Conservation (phyloP, 2,797 vertebrate genomes). For the Halcyon badia region DNA sequence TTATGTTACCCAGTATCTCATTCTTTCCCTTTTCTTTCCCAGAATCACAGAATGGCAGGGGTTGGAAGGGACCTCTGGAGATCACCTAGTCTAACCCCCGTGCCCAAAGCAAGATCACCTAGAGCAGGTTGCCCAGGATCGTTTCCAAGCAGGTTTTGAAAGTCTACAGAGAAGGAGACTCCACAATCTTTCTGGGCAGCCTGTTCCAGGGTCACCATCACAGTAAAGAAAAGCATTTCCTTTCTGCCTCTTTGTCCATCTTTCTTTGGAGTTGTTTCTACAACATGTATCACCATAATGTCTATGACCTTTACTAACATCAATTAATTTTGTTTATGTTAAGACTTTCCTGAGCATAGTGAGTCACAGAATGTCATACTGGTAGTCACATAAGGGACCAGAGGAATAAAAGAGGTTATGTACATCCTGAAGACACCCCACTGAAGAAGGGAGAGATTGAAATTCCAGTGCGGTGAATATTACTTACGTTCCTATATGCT, state of each 20-base stretch:
- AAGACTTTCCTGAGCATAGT: neutral
- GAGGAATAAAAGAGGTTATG: neutral
- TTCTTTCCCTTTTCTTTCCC: neutral
- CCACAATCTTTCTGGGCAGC: too few species aligned
- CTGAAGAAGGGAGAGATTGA: neutral
- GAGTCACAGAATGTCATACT: neutral
- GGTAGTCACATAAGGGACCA: neutral
- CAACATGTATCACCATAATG: neutral
- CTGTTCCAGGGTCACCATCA: too few species aligned
- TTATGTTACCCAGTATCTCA: neutral
- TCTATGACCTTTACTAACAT: neutral
- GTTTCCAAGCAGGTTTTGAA: too few species aligned
- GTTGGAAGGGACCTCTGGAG: too few species aligned
- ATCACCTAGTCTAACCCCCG: too few species aligned
- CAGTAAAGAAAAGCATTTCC: neutral
- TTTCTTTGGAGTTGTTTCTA: neutral
- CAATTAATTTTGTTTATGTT: neutral
- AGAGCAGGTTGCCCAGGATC: too few species aligned
- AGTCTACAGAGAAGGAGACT: too few species aligned
- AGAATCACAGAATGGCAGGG: too few species aligned
- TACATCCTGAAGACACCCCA: neutral
- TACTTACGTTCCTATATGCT: neutral
- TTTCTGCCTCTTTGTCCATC: neutral
- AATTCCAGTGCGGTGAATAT: neutral
- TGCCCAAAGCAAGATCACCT: too few species aligned